Evolutionary conservation across 37 sponge, comb jelly and placozoan species (phyloP).

Genomic region (Chondrosia reniformis): DNA sequence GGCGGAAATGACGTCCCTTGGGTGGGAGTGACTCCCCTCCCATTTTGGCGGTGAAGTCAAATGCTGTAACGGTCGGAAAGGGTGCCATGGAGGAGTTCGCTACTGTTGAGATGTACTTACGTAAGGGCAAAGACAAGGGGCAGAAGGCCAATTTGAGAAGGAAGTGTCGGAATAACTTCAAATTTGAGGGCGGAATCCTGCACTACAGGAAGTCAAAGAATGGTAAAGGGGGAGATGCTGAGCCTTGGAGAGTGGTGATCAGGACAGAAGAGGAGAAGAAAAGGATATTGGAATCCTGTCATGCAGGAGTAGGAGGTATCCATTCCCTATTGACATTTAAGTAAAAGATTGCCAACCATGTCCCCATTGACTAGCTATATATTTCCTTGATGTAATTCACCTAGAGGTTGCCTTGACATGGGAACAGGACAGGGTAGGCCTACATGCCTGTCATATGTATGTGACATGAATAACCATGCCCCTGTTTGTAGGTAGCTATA

Average conservation of each 20-base stretch:
- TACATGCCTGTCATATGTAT: no score
- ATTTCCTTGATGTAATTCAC: no score
- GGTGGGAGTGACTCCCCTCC: neutral
- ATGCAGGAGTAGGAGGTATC: neutral
- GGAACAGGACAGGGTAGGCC: neutral
- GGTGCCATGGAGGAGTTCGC: neutral
- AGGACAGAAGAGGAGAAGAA: neutral
- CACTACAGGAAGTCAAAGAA: neutral
- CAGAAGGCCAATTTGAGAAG: neutral
- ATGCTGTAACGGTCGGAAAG: neutral
- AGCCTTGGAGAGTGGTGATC: neutral
- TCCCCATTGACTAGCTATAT: no score
- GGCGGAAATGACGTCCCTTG: neutral
- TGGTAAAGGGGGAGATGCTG: neutral
- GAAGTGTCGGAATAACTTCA: neutral
- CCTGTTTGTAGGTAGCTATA: no score
- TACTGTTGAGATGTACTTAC: neutral
- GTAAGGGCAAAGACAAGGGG: neutral
- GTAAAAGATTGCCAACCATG: no score
- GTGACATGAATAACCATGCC: no score
- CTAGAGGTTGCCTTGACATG: no score
- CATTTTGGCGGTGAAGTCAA: neutral
- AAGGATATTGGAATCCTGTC: neutral
- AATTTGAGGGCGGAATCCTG: neutral
- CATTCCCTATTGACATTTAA: no score